Base-by-base conservation (phyloP, 2,888 invertebrate species). In the Callinectes sapidus region DNA sequence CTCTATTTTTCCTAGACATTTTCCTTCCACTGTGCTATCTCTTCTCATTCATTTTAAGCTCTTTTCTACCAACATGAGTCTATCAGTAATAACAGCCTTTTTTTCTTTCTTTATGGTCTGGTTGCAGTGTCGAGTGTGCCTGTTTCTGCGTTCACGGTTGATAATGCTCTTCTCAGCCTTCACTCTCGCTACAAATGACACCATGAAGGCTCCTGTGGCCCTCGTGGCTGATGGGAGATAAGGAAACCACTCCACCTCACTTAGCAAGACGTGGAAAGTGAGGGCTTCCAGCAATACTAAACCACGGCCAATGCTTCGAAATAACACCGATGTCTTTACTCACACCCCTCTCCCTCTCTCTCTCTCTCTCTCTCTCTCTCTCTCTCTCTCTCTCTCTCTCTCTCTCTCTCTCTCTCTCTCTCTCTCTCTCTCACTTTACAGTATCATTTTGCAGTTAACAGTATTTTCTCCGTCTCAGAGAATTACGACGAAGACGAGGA, bases 271-370 rank as follows among this genome's bases (percentile, higher is more conserved):
- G 71, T 23, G 71, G 23, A 71, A 71, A 71, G 71, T 28, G 23
- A 71, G 10, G 23, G 2, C n/a, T 71, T 23, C 1, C 6, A n/a
- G 23, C 10, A 8, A n/a, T 71, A 71, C 71, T 71, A 71, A n/a
- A 28, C 8, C 28, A 1, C 28, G 66, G 23, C 1, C 42, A 42
- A 48, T n/a, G n/a, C 71, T 28, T n/a, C 8, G 8, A n/a, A 71
- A 3, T 71, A 23, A 71, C 71, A 71, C 71, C 1, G 66, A 66
- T n/a, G 71, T 71, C 23, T 71, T 18, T 71, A 71, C 87, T 48
- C 87, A 48, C 87, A 35, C 81, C 35, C 35, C 81, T 81, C 81
- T 81, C 81, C 35, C 81, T 81, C 81, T 81, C 81, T 81, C 81
- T 81, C 71, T 71, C 71, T 71, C 71, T 71, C 71, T 28, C n/a